Evolutionary conservation across 2,888 invertebrate species (phyloP), one percentile per base, ranked within the genome.

Genomic region (Tenthredo scrophulariae): DNA sequence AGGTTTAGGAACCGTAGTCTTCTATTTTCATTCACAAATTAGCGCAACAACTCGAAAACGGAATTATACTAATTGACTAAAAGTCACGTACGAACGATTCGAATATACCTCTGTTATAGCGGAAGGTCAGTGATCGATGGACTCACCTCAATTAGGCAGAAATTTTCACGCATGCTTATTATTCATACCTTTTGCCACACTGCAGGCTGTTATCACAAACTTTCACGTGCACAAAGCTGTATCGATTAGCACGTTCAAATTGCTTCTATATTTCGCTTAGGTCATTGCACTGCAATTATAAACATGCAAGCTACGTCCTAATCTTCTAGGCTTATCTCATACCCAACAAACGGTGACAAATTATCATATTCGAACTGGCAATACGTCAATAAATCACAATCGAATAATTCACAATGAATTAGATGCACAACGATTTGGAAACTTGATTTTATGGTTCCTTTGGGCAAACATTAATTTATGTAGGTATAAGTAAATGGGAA

Each of bases 91-190:
- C 29, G 15, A 50, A 46, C 33, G 67, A 50, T 80, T 29, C 5
- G 13, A 40, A 40, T 80, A 26, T 50, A 54, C 18, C 54, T 9
- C 18, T 33, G 13, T 33, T 7, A 15, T 62, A 80, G 80, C 67
- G 67, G 18, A 10, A 67, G 83, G 83, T 83, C 83, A 83, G 50
- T 46, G 67, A 83, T 67, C 83, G 83, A 50, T 22, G 37, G 62
- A 50, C 13, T 62, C 3, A 40, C 58, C n/a, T 77, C n/a, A 26
- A 62, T 40, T 33, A n/a, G 9, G 5, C 77, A 4, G 1, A 33
- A 40, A 72, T 72, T 72, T 40, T 43, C n/a, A 40, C 22, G 4
- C 2, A 43, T 33, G 13, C 10, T 33, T 33, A 26, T 22, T 15
- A 33, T 18, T 67, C 33, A 33, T 22, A 43, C 5, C 26, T 74